Conservation (phyloP, 2,113 vertebrate species). For the Cairina moschata region DNA sequence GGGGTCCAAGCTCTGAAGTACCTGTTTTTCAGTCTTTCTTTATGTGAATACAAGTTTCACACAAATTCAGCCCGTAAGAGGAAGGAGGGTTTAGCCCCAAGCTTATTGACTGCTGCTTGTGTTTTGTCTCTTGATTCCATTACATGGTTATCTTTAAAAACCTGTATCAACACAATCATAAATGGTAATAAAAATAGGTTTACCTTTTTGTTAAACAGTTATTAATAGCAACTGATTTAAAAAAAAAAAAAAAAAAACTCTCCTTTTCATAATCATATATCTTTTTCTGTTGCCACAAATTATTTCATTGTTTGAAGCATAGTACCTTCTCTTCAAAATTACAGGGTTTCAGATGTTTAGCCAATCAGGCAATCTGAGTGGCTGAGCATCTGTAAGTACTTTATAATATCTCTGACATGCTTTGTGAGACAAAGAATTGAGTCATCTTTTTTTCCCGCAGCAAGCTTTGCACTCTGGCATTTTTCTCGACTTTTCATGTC, state of each 20-base stretch:
- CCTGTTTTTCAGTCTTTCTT: not conserved
- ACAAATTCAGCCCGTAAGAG: not conserved
- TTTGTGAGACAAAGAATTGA: conserved; percentile 53
- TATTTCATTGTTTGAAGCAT: not conserved
- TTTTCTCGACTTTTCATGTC: conserved; percentile 60
- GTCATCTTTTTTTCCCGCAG: conserved; percentile 48
- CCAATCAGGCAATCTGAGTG: conserved; percentile 44
- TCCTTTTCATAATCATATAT: not conserved
- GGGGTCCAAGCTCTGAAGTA: not conserved
- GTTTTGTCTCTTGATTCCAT: not conserved
- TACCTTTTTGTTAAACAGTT: not conserved
- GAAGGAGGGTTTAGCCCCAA: not conserved
- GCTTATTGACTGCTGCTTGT: not conserved
- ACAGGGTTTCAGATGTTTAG: conserved; percentile 63
- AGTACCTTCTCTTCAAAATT: conserved; percentile 36
- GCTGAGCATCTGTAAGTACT: conserved; percentile 57
- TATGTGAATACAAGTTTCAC: not conserved
- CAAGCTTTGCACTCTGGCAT: conserved; percentile 57
- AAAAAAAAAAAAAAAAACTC: not conserved
- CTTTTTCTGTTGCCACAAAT: conserved; percentile 16
- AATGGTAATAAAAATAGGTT: not conserved
- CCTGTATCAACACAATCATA: not conserved
- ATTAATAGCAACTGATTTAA: not conserved
- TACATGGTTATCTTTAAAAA: not conserved
- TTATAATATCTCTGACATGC: conserved; percentile 35